Evolutionary conservation across 2,888 invertebrate species (phyloP), one percentile per base, ranked within the genome.

Genomic region (Tetragonula carbonaria): DNA sequence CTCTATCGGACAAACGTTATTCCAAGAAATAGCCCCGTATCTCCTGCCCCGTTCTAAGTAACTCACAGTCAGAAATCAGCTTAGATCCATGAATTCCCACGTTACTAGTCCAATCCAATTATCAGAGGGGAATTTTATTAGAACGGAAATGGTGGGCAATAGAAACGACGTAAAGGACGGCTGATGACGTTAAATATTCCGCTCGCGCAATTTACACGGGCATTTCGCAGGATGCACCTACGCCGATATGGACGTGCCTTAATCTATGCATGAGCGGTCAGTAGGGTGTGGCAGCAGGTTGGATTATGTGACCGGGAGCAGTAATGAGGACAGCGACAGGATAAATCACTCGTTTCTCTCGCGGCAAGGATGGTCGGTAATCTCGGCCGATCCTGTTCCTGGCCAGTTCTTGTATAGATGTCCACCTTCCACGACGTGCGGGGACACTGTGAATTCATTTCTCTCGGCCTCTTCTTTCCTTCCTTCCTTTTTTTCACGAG

Each of bases 331-430:
- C 92, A 90, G 91, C 92, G 91, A 92, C 91, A 86, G 91, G 91
- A 94, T 93, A 93, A 94, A 94, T 93, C 93, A 93, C 88, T 91
- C 91, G 89, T 90, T 92, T 89, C 91, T 78, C 86, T 79, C 86
- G 84, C 86, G 78, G 81, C 82, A 85, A 91, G 90, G 93, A 93
- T 93, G 92, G 93, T 91, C 89, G 90, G 90, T 90, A 90, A 90
- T 91, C 90, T 87, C 85, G 87, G 85, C 87, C 87, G 90, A 89
- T 87, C 91, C 93, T 93, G 91, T 93, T 92, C 93, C 92, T 90
- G 86, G 87, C 45, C 45, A 86, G 88, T 85, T 89, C 77, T 81
- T 79, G 82, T 63, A 78, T 72, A 87, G 81, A 78, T 75, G 78
- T 82, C 80, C 86, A 80, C 66, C 72, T 76, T 73, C 65, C 66